Evolutionary conservation across 2,113 vertebrate genomes (phyloP).

Genomic region (Alexandromys fortis): DNA sequence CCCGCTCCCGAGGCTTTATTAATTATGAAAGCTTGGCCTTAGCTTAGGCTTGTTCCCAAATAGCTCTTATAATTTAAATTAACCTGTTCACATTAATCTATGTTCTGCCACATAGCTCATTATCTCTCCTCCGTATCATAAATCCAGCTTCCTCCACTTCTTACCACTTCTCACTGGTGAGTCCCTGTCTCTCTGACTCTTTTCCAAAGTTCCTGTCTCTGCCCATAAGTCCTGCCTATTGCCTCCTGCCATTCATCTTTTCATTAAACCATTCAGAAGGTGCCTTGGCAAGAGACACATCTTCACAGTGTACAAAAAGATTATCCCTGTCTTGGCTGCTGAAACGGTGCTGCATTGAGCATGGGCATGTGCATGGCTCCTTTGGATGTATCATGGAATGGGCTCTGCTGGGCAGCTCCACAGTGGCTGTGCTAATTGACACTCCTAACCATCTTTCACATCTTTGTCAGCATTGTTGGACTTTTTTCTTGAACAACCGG

Average conservation of each 20-base stretch:
- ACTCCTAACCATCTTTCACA: background rate
- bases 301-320: background rate
- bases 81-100: background rate
- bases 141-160: background rate
- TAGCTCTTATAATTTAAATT: background rate
- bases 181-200: background rate
- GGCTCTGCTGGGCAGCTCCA: background rate
- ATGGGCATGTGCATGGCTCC: background rate
- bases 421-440: background rate
- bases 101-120: background rate
- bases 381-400: background rate
- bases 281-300: background rate
- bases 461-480: background rate
- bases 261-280: background rate
- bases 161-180: background rate
- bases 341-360: background rate
- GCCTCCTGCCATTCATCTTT: background rate
- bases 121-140: background rate
- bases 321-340: background rate
- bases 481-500: background rate
- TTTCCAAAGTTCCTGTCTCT: background rate
- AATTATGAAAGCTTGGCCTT: background rate
- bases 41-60: background rate
- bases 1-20: background rate
- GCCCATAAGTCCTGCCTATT: background rate